A percentile compares a stretch with the other conserved stretches of the same genome.
phyloP scores from a whole-genome alignment of 2,797 vertebrate species.

The Chiroxiphia lanceolata region DNA sequence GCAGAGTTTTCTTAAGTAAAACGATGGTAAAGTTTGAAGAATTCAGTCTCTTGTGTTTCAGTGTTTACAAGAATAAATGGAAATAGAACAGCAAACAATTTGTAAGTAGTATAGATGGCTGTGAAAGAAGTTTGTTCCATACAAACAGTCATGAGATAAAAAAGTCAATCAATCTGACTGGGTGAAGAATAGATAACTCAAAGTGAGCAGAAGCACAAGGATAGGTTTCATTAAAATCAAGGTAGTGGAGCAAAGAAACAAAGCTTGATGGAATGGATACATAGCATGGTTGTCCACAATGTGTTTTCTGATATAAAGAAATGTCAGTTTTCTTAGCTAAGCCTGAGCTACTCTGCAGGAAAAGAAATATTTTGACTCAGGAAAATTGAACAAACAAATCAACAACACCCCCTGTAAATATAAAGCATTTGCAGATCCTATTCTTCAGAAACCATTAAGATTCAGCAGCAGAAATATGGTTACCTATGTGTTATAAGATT shows the following conservation, averaged over 20 bases:
- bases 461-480: background rate
- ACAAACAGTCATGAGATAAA: slow-evolving; percentile 53
- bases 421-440: background rate
- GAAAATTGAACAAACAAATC: background rate
- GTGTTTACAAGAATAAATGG: slow-evolving; percentile 63
- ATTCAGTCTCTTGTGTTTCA: background rate
- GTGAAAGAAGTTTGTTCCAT: slow-evolving; percentile 42
- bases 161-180: slow-evolving; percentile 34
- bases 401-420: background rate
- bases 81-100: slow-evolving; percentile 49
- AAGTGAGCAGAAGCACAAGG: background rate
- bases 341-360: background rate
- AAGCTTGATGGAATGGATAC: background rate
- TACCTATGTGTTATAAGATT: background rate
- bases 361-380: background rate
- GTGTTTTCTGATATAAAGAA: background rate
- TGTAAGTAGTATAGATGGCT: slow-evolving; percentile 39
- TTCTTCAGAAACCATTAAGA: background rate
- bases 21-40: background rate
- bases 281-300: background rate
- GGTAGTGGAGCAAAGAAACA: slow-evolving; percentile 49
- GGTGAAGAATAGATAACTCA: slow-evolving; percentile 47
- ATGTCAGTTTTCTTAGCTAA: background rate
- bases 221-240: slow-evolving; percentile 55
- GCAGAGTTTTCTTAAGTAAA: background rate